Percentiles rank a stretch among this genome's conserved stretches.
These are phyloP conservation scores for Spongilla lacustris DNA, from an alignment of 37 sponge, comb jelly and placozoan species.

Conservation along the genomic window DNA sequence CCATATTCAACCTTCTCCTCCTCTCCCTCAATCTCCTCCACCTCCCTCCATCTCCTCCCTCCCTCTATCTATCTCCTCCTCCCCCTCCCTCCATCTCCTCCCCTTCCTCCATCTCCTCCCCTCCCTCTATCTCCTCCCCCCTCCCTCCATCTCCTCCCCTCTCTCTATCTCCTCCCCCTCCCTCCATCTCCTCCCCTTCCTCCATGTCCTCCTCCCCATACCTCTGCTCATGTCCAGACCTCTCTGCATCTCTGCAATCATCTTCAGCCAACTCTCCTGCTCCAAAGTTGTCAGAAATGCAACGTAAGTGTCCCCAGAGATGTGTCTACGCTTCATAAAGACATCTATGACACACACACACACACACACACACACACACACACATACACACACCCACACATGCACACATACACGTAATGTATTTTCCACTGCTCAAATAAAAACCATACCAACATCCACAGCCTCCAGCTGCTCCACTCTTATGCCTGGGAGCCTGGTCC, in stretches of 20 bases:
- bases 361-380: constrained; percentile 20
- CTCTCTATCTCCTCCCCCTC: not conserved
- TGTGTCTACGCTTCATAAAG: not conserved
- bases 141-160: no score
- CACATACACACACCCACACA: not conserved
- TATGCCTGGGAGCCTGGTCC: constrained; percentile 48
- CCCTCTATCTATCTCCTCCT: constrained; percentile 6
- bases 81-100: no score
- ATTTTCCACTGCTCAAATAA: not conserved
- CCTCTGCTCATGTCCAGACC: constrained; percentile 35
- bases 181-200: not conserved
- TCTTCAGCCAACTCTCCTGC: constrained; percentile 44
- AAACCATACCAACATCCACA: not conserved
- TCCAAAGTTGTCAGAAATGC: constrained; percentile 11
- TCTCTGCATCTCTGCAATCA: constrained; percentile 38
- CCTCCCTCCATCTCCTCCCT: not conserved
- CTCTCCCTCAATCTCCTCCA: not conserved
- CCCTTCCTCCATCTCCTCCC: no score
- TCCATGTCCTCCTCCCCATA: not conserved
- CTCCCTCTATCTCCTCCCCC: no score
- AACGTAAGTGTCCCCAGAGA: constrained; percentile 15
- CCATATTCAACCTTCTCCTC: no score
- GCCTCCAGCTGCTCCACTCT: constrained; percentile 12
- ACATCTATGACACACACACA: constrained; percentile 9
- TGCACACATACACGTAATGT: constrained; percentile 6